These are phyloP conservation scores for Micrasema minimum DNA, from an alignment of 1,140 invertebrate genomes.

Conservation along the genomic window DNA sequence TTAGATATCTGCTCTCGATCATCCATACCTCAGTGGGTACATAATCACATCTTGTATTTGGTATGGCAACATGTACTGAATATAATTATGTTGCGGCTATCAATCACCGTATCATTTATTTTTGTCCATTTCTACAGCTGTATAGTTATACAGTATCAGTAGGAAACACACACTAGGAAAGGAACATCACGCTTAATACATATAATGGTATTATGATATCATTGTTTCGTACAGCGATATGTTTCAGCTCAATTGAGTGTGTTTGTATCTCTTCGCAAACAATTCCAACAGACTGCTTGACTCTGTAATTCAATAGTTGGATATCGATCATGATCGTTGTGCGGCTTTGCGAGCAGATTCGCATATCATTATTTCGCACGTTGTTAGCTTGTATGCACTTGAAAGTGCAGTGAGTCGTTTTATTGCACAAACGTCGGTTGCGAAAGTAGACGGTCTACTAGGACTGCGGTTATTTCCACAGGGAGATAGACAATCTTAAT, in stretches of 20 bases:
- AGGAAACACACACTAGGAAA: no score
- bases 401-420: constrained; percentile 27
- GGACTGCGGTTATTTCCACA: constrained; percentile 6
- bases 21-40: no score
- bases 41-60: no score
- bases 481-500: not conserved
- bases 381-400: constrained; percentile 23
- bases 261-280: not conserved
- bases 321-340: constrained; percentile 22
- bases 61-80: no score
- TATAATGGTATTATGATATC: no score
- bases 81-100: no score
- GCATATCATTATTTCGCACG: constrained; percentile 31
- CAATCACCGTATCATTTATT: no score
- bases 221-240: not conserved
- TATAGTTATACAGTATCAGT: no score
- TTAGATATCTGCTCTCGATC: no score
- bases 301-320: constrained; percentile 35
- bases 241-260: no score
- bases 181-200: no score
- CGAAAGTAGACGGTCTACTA: constrained; percentile 4
- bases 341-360: constrained; percentile 18
- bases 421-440: constrained; percentile 18
- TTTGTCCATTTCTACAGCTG: no score
- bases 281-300: constrained; percentile 30